Conservation (phyloP, 1,140 invertebrate species). For the Cylas formicarius region DNA sequence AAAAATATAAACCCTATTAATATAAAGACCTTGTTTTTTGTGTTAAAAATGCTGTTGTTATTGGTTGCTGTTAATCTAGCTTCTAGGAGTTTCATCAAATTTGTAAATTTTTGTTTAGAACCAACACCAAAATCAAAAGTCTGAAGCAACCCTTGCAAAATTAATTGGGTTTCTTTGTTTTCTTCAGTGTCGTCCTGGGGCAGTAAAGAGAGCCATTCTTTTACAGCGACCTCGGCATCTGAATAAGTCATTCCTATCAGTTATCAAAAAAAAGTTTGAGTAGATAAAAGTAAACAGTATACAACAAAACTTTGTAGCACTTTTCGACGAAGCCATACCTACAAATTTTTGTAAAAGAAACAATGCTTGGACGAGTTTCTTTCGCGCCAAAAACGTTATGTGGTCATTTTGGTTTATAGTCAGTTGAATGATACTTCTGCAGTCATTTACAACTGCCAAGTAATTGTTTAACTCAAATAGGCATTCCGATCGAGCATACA, state of each 20-base stretch:
- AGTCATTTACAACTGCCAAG: conserved; percentile 9
- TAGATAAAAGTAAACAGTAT: neutral
- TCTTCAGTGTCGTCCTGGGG: conserved; percentile 6
- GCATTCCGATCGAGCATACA: conserved; percentile 8
- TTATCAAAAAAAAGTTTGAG: conserved; percentile 2
- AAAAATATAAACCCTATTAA: no score
- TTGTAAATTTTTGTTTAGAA: conserved; percentile 8
- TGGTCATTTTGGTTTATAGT: conserved; percentile 5
- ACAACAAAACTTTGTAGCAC: neutral
- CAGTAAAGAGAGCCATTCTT: conserved; percentile 5
- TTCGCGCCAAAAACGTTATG: conserved; percentile 4
- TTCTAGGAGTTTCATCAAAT: conserved; percentile 10
- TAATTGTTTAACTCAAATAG: conserved; percentile 11
- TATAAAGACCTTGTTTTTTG: no score
- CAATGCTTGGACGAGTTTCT: conserved; percentile 7
- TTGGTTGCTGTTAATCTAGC: conserved; percentile 5
- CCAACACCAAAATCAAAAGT: conserved; percentile 5
- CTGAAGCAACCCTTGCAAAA: conserved; percentile 4
- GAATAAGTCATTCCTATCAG: neutral
- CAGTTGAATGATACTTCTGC: conserved; percentile 10
- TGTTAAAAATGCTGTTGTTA: conserved; percentile 3
- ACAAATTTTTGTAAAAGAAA: conserved; percentile 9
- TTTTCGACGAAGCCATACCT: conserved; percentile 4
- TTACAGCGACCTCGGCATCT: conserved; percentile 10
- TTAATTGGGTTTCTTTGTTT: conserved; percentile 2